phyloP scores from a whole-genome alignment of 2,113 vertebrate species.

The Sinocyclocheilus maitianheensis region DNA sequence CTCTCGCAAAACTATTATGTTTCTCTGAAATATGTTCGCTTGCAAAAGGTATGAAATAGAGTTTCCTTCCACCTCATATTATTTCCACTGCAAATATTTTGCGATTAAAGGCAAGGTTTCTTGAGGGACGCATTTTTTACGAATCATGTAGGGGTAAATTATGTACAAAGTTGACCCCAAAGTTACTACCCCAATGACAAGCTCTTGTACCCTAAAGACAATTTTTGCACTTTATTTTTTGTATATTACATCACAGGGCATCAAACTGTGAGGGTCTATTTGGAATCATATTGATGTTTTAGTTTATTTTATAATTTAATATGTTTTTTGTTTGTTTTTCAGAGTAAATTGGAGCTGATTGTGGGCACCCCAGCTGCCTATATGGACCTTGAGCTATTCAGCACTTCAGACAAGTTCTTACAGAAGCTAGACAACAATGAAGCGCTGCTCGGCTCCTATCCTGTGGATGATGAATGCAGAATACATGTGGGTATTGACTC shows the following conservation, averaged over 20 bases:
- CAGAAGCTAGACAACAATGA: slow-evolving; percentile 84
- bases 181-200: no score
- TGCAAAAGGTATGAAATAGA: no score
- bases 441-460: slow-evolving; percentile 85
- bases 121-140: no score
- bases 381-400: slow-evolving; percentile 87
- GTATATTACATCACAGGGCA: not conserved
- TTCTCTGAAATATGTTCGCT: no score
- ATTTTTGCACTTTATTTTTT: no score
- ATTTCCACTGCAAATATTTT: no score
- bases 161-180: no score
- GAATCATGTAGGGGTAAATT: no score
- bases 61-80: no score
- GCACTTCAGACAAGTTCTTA: slow-evolving; percentile 75
- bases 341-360: slow-evolving; percentile 87
- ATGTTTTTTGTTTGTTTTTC: slow-evolving; percentile 20
- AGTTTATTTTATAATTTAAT: not conserved
- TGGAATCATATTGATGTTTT: not conserved
- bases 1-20: no score
- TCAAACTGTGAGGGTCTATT: not conserved
- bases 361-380: slow-evolving; percentile 78
- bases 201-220: no score
- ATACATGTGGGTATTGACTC: slow-evolving; percentile 80
- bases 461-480: slow-evolving; percentile 84
- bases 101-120: no score